These are phyloP conservation scores for Clarias pachynema DNA, from an alignment of 2,797 vertebrate genomes.

Conservation along the genomic window DNA sequence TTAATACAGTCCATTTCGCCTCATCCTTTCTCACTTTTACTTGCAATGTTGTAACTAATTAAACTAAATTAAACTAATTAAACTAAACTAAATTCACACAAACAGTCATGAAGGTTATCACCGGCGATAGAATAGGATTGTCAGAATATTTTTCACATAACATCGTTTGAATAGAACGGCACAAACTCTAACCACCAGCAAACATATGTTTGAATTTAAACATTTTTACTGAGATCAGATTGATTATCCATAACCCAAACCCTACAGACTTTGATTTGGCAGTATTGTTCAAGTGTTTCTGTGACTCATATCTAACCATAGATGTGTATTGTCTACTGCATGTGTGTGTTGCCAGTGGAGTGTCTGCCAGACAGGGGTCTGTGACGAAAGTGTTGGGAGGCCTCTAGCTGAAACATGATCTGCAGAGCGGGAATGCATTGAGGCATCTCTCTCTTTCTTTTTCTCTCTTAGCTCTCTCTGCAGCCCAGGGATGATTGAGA, in stretches of 20 bases:
- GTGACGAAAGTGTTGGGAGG: constrained; percentile 47
- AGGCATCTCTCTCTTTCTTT: constrained; percentile 27
- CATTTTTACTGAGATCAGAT: background rate
- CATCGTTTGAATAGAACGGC: background rate
- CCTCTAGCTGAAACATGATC: constrained; percentile 60
- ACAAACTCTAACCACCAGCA: background rate
- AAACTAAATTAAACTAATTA: background rate
- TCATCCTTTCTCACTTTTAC: constrained; percentile 24
- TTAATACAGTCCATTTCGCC: constrained; percentile 3
- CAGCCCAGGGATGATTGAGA: constrained; percentile 57
- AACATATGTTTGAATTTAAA: background rate
- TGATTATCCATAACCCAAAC: background rate
- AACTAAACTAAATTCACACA: background rate
- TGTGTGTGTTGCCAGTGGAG: constrained; percentile 40
- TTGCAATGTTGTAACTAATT: background rate
- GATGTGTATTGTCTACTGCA: constrained; percentile 33
- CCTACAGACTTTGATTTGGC: constrained; percentile 3
- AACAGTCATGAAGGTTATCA: background rate
- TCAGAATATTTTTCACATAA: background rate
- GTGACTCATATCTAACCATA: constrained; percentile 9
- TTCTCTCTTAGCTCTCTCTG: constrained; percentile 40
- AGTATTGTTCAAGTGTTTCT: background rate
- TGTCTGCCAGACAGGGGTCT: constrained; percentile 46
- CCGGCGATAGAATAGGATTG: background rate
- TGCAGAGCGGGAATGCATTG: constrained; percentile 46